Evolutionary conservation across 2,797 vertebrate genomes (phyloP).

Genomic region (Parambassis ranga): DNA sequence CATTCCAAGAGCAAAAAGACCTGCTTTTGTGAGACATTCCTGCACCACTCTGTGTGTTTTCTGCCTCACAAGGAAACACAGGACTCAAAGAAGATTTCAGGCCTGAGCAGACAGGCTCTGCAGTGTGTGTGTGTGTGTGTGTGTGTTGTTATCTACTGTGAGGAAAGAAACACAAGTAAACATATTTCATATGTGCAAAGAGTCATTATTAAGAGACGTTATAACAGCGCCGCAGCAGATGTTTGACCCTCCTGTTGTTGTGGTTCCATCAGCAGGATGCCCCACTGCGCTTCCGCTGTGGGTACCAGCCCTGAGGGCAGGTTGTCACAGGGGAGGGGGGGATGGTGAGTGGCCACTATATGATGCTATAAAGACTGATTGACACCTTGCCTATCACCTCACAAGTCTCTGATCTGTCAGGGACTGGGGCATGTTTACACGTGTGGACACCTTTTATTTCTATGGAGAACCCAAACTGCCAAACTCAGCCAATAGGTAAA

Average conservation of each 20-base stretch:
- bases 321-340: constrained; percentile 65
- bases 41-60: constrained; percentile 55
- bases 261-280: constrained; percentile 80
- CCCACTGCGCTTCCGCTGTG: constrained; percentile 80
- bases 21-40: constrained; percentile 77
- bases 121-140: neutral
- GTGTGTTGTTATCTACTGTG: too few relatives aligned
- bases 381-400: constrained; percentile 71
- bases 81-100: constrained; percentile 35
- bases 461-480: too few relatives aligned
- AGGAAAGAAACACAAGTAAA: too few relatives aligned
- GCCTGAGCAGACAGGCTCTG: constrained; percentile 8
- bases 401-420: constrained; percentile 36
- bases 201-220: too few relatives aligned
- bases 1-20: constrained; percentile 66
- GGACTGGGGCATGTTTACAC: constrained; percentile 68
- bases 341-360: constrained; percentile 77
- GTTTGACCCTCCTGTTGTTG: constrained; percentile 70
- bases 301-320: constrained; percentile 80
- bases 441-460: too few relatives aligned
- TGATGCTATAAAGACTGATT: constrained; percentile 48
- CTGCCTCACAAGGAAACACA: constrained; percentile 52
- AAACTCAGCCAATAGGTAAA: too few relatives aligned
- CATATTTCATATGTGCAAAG: too few relatives aligned
- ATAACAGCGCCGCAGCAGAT: constrained; percentile 15